Base-by-base conservation (phyloP, 2,797 vertebrate genomes). In the Aratinga solstitialis region DNA sequence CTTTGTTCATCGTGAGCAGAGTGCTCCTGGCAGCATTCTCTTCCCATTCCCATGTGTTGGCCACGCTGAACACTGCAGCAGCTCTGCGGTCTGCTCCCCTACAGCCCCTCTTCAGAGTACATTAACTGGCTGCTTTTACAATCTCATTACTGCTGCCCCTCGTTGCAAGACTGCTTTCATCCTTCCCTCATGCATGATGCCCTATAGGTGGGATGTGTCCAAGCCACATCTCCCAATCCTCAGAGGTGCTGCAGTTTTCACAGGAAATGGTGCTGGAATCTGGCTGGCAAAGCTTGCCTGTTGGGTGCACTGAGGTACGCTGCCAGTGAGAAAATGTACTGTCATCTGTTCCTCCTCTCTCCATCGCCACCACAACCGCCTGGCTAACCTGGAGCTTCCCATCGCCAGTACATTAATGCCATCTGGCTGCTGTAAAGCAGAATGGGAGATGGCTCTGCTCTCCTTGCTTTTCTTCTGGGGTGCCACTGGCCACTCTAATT, bases 101-200 rank as follows among this genome's bases (percentile, higher is more conserved):
- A n/a, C 45, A 81, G 42, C 29, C 18, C 29, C 61, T 75, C 74
- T 75, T 66, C 48, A 42, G 86, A 75, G 43, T 40, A 32, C 27
- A 11, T 87, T 83, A 63, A 29, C 53, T 42, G 61, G 5, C 36
- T 1, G 3, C 65, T 88, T 67, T 53, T 23, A 51, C 38, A 63
- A 73, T 71, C 61, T 71, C 27, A 13, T 69, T 92, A 43, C 27
- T 63, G 22, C 73, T 78, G 32, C 15, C 36, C 20, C 79, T 59
- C 62, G 21, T 82, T 6, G 0, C 50, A 27, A 71, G 47, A 32
- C 45, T 67, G 1, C 50, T 86, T 67, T 43, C 82, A 61, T 71
- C 16, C 22, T 80, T 80, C 45, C 8, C 9, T 30, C 0, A 0
- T 22, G 30, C 36, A 10, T 1, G 2, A 43, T 2, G 7, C 7